Evolutionary conservation across 1,140 invertebrate species (phyloP).

Genomic region (Brachionus manjavacas): DNA sequence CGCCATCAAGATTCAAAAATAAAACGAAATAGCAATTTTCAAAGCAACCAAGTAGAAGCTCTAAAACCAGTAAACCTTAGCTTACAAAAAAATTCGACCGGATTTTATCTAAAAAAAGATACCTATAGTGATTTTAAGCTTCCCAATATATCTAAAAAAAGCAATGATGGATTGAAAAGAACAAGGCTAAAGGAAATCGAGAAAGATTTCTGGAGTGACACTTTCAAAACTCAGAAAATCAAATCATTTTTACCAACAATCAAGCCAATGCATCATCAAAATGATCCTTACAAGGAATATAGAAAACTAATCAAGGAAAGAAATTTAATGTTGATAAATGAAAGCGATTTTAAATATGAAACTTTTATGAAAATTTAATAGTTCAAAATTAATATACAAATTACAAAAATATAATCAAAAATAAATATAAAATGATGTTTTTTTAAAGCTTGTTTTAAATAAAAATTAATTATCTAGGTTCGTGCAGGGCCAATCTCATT

Average conservation of each 20-base stretch:
- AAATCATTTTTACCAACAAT: neutral
- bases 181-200: neutral
- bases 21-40: neutral
- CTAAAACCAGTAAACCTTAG: neutral
- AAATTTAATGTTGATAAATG: neutral
- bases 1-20: neutral
- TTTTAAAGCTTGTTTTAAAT: no score
- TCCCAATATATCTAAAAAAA: neutral
- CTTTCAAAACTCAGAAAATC: neutral
- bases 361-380: neutral
- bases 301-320: neutral
- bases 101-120: constrained; percentile 11
- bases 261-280: neutral
- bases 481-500: no score
- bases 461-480: no score
- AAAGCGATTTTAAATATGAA: neutral
- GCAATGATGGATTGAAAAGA: neutral
- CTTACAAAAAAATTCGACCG: neutral
- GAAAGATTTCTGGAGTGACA: neutral
- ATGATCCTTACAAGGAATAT: neutral
- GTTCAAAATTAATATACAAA: neutral
- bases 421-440: no score
- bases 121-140: neutral
- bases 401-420: neutral
- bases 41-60: neutral